Conservation (phyloP, 2,113 vertebrate genomes). For the Eurystomus gularis region DNA sequence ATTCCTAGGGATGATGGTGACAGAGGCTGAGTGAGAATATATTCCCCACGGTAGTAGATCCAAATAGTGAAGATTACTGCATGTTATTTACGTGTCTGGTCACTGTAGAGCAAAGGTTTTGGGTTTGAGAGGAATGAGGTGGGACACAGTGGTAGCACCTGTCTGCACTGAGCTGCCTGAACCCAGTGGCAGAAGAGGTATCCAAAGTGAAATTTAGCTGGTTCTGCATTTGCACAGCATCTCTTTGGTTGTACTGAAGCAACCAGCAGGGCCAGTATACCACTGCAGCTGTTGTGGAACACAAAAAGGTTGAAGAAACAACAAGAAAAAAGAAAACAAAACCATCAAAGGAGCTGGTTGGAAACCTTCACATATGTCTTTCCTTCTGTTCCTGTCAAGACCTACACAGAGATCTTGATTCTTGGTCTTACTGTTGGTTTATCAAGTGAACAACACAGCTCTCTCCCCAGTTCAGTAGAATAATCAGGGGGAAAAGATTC, state of each 20-base stretch:
- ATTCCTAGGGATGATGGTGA: not conserved
- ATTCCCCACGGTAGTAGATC: not conserved
- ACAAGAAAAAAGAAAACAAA: not conserved
- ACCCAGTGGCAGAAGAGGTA: not conserved
- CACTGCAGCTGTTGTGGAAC: not conserved
- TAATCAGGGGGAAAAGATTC: fast-evolving
- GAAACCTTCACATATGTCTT: not conserved
- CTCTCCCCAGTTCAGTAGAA: not conserved
- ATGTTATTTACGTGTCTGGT: fast-evolving
- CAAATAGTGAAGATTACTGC: not conserved
- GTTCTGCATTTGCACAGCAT: not conserved
- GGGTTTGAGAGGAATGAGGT: not conserved
- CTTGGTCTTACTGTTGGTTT: not conserved
- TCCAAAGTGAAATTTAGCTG: not conserved
- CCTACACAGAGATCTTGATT: not conserved
- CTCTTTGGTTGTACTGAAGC: not conserved
- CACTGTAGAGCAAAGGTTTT: not conserved
- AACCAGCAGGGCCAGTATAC: not conserved
- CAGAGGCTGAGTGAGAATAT: not conserved
- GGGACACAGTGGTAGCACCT: not conserved
- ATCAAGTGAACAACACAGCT: not conserved
- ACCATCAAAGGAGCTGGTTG: not conserved
- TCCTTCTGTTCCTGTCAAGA: not conserved
- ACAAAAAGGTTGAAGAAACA: not conserved
- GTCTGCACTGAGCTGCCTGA: not conserved